These are phyloP conservation scores for Pitta sordida DNA, from an alignment of 2,113 vertebrate genomes.

Conservation along the genomic window DNA sequence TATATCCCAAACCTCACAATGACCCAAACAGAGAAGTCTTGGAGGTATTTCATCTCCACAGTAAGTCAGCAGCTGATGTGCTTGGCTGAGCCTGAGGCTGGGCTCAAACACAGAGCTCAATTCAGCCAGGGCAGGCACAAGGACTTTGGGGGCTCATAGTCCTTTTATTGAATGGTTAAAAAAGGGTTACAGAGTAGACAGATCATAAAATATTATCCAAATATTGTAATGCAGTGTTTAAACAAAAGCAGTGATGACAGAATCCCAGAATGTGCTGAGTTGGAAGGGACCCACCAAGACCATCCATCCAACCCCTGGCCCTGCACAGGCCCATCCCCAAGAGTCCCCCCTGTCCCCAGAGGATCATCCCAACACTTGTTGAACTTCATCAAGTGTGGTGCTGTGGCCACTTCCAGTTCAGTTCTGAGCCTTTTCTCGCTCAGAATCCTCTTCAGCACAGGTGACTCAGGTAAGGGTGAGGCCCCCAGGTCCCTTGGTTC, in stretches of 20 bases:
- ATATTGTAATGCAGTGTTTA: not conserved
- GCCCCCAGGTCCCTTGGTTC: not conserved
- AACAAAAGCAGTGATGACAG: not conserved
- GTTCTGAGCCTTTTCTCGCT: not conserved
- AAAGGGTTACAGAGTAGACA: not conserved
- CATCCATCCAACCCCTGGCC: too few species aligned
- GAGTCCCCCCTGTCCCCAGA: too few species aligned
- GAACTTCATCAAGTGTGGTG: too few species aligned
- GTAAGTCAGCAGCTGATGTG: not conserved
- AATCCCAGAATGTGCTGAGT: too few species aligned
- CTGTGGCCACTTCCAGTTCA: not conserved
- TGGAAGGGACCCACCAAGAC: too few species aligned
- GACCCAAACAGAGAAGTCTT: not conserved
- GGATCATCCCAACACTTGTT: too few species aligned
- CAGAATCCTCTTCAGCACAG: not conserved
- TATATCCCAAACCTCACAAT: not conserved
- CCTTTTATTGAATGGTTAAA: not conserved
- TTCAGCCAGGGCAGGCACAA: not conserved
- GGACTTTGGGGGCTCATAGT: not conserved
- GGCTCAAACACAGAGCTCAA: not conserved
- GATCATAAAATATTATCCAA: not conserved
- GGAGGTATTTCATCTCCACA: not conserved
- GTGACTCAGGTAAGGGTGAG: not conserved
- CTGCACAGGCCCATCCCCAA: too few species aligned
- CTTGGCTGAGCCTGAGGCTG: not conserved